Evolutionary conservation across 2,888 invertebrate species (phyloP), one percentile per base, ranked within the genome.

Genomic region (Drosophila lacicola): DNA sequence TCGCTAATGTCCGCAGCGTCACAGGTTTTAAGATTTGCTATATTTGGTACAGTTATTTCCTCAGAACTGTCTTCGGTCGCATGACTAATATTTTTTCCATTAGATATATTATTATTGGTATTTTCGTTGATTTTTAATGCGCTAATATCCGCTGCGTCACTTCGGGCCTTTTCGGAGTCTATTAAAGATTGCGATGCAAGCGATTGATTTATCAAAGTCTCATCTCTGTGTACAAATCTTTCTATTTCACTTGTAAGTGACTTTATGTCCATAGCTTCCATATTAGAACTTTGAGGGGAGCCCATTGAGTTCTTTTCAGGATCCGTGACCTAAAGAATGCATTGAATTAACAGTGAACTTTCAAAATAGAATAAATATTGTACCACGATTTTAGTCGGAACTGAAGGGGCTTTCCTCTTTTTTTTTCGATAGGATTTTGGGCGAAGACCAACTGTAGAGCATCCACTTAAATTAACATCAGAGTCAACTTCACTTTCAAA

Each of bases 401-500:
- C 94, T 53, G 93, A 93, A 0, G 95, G 95, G 0, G 95, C 95
- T 69, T 94, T 93, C 73, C 94, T 93, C 29, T 29, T 29, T 91
- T 95, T 95, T 92, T 95, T 95, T 34, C 95, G 93, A 13, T 94
- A 93, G 37, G 93, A 93, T 51, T 94, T 78, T 25, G 41, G 25
- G 34, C 55, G 63, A 3, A 44, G 14, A 3, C 49, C 11, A 36
- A 51, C 36, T 42, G 44, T 56, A 45, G 39, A 37, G 74, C 58
- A 77, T 50, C 62, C 72, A 72, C 54, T 79, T 62, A 25, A 58
- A 51, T 51, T 68, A 82, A 90, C 75, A 58, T 86, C 84, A 13
- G 80, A 80, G 25, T 90, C 90, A 42, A 89, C 81, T 29, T 94
- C 93, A 9, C 91, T 91, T 50, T 94, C 94, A 60, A 95, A 95